Evolutionary conservation across 2,113 vertebrate species (phyloP).

Genomic region (Phalacrocorax pelagicus): DNA sequence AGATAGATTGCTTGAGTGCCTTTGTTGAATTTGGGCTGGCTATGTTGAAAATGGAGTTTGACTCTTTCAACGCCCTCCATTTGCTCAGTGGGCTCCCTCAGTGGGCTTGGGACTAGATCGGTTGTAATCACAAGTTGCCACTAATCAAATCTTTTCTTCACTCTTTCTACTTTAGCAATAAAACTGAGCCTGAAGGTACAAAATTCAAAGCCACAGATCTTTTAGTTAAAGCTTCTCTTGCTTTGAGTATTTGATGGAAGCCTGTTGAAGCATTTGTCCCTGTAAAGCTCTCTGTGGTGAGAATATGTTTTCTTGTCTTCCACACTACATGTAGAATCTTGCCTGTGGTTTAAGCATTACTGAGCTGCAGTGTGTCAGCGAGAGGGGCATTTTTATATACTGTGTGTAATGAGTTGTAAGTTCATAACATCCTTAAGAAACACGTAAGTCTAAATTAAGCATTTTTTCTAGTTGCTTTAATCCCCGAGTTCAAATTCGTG

Average conservation of each 20-base stretch:
- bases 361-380: background rate
- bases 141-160: background rate
- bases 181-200: background rate
- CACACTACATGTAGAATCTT: background rate
- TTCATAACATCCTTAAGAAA: background rate
- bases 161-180: background rate
- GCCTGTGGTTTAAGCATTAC: background rate
- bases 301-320: background rate
- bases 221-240: background rate
- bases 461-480: background rate
- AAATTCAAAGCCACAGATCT: background rate
- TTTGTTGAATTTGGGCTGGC: background rate
- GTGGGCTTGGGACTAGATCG: background rate
- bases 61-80: background rate
- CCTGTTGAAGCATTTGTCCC: background rate
- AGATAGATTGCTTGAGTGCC: background rate
- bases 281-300: background rate
- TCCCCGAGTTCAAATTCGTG: background rate
- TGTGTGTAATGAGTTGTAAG: background rate
- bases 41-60: background rate
- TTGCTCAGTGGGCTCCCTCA: background rate
- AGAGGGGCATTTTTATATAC: background rate
- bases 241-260: background rate
- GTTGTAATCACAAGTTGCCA: background rate
- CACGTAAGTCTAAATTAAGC: background rate